Percentiles rank a stretch among this genome's conserved stretches.
phyloP scores from a whole-genome alignment of 35 echinoderm and acorn worm species.

The Stichopus chloronotus region DNA sequence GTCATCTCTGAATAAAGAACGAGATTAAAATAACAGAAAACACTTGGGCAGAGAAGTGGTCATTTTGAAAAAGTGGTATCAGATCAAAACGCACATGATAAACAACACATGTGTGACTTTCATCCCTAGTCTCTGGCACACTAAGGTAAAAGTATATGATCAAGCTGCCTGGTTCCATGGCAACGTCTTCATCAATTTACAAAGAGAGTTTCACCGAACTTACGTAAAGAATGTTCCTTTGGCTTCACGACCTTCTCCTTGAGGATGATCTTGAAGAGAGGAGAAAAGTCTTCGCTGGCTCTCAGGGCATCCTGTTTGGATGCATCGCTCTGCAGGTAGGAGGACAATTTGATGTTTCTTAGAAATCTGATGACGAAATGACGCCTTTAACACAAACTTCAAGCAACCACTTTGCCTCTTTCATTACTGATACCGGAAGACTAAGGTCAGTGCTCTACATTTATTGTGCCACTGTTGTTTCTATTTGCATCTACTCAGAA shows the following conservation, averaged over 20 bases:
- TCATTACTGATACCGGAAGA: too few species aligned
- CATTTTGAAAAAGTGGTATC: too few species aligned
- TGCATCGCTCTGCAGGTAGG: slow-evolving; percentile 32
- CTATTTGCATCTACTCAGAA: too few species aligned
- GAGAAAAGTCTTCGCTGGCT: slow-evolving; percentile 50
- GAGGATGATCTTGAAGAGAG: slow-evolving; percentile 68
- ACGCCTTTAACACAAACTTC: not conserved
- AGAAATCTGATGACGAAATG: not conserved
- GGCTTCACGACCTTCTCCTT: slow-evolving; percentile 45
- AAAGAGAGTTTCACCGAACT: not conserved
- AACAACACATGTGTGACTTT: too few species aligned
- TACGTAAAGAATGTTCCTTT: slow-evolving; percentile 65
- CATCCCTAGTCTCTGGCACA: too few species aligned
- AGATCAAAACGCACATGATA: too few species aligned
- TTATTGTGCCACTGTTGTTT: too few species aligned
- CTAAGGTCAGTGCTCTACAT: too few species aligned
- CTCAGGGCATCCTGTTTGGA: slow-evolving; percentile 61
- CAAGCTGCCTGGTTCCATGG: not conserved
- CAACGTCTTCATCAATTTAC: not conserved
- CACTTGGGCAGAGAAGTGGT: too few species aligned
- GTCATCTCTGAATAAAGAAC: too few species aligned
- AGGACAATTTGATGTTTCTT: not conserved
- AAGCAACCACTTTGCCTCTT: not conserved
- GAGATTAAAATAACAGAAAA: too few species aligned
- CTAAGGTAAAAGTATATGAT: too few species aligned